A percentile compares a stretch with the other conserved stretches of the same genome.
Evolutionary conservation across 2,888 invertebrate species (phyloP).

Genomic region (Lysandra coridon): DNA sequence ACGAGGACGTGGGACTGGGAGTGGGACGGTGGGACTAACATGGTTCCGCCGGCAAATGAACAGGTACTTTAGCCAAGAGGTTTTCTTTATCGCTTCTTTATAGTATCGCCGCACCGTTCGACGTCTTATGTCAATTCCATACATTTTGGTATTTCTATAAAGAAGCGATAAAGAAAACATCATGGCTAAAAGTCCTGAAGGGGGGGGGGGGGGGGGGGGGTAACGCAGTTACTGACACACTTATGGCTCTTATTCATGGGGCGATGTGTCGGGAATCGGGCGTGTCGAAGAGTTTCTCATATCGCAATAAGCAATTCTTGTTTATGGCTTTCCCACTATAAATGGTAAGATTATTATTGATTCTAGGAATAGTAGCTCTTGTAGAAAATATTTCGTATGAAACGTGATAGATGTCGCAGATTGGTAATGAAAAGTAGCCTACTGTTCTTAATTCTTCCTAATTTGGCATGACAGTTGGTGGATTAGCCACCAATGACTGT

Average conservation of each 20-base stretch:
- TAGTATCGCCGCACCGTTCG: too few relatives aligned
- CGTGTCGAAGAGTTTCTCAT: neutral
- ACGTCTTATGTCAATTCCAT: too few relatives aligned
- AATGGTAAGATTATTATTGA: neutral
- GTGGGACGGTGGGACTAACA: neutral
- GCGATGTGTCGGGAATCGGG: constrained; percentile 4
- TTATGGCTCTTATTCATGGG: constrained; percentile 13
- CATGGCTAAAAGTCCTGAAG: neutral
- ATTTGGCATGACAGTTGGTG: too few relatives aligned
- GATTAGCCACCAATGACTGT: too few relatives aligned
- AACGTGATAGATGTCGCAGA: too few relatives aligned
- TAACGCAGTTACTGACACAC: constrained; percentile 13
- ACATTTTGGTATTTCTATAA: too few relatives aligned
- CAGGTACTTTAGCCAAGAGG: neutral
- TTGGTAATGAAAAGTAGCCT: too few relatives aligned
- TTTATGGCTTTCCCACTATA: neutral
- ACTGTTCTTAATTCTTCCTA: too few relatives aligned
- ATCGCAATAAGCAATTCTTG: neutral
- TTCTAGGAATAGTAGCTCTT: neutral
- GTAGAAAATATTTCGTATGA: neutral
- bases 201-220: neutral
- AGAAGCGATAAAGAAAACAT: too few relatives aligned
- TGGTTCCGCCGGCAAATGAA: constrained; percentile 9
- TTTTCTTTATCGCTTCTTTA: too few relatives aligned
- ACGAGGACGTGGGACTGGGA: neutral